These are phyloP conservation scores for Styela plicata DNA, from an alignment of 23 tunicate genomes.

Conservation along the genomic window DNA sequence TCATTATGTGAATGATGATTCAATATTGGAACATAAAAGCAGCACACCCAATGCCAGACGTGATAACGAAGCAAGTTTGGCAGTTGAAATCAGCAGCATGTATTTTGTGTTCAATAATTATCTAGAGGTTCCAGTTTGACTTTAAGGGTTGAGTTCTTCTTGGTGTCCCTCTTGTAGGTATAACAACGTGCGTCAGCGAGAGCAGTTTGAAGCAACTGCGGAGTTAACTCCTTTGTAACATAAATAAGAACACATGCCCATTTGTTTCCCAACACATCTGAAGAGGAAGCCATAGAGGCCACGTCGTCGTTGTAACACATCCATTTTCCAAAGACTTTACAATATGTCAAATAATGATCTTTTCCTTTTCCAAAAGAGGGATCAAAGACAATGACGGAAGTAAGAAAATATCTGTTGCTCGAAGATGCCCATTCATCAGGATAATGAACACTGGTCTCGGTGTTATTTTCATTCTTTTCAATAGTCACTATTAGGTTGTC, in stretches of 20 bases:
- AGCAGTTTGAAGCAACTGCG: neutral
- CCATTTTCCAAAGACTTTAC: conserved; percentile 23
- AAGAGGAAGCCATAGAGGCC: neutral
- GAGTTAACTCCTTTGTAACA: conserved; percentile 23
- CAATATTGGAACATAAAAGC: too few relatives aligned
- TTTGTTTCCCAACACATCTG: neutral
- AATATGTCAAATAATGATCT: conserved; percentile 16
- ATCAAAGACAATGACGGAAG: conserved; percentile 19
- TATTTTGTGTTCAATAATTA: neutral
- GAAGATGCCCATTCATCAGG: conserved; percentile 14
- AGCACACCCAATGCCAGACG: too few relatives aligned
- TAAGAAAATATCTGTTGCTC: neutral
- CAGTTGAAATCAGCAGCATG: neutral
- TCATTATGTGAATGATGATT: too few relatives aligned
- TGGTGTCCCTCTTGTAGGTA: neutral
- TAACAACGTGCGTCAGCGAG: neutral
- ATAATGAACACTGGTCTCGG: neutral
- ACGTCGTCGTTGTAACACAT: conserved; percentile 17
- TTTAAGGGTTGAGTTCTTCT: neutral
- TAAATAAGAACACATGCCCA: conserved; percentile 1
- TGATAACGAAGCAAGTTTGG: too few relatives aligned
- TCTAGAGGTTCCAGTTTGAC: neutral
- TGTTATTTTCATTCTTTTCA: neutral
- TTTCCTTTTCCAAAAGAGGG: neutral
- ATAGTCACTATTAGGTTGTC: conserved; percentile 15